phyloP scores from a whole-genome alignment of 2,113 vertebrate species.

The Hepsetus odoe region DNA sequence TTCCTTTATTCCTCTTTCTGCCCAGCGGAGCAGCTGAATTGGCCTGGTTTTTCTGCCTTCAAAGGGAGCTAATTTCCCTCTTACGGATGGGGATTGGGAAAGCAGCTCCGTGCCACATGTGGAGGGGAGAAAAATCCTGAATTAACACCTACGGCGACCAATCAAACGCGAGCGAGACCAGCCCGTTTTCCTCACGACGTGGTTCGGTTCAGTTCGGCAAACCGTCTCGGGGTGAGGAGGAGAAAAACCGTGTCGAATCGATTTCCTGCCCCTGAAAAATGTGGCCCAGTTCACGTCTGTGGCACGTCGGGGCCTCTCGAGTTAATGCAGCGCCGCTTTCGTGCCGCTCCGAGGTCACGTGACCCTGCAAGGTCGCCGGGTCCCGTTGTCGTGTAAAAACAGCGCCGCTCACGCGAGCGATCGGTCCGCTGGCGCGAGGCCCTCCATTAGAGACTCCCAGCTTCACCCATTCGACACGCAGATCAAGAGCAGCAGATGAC shows the following conservation, averaged over 20 bases:
- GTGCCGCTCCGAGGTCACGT: no score
- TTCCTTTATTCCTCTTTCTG: slow-evolving; percentile 18
- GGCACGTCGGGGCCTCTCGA: slow-evolving; percentile 70
- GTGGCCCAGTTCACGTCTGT: slow-evolving; percentile 80
- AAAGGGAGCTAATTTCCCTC: slow-evolving; percentile 38
- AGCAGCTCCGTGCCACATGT: slow-evolving; percentile 60
- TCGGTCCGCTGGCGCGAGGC: slow-evolving; percentile 87
- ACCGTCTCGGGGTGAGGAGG: no score
- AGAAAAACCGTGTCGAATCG: slow-evolving; percentile 66
- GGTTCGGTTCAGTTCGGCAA: no score
- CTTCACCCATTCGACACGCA: slow-evolving; percentile 86
- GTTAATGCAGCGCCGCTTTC: slow-evolving; percentile 70
- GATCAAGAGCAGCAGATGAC: slow-evolving; percentile 69
- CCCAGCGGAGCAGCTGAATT: slow-evolving; percentile 43
- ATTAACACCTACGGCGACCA: no score
- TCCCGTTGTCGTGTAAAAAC: slow-evolving; percentile 83
- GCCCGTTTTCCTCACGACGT: no score
- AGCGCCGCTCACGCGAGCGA: slow-evolving; percentile 84
- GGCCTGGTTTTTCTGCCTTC: slow-evolving; percentile 35
- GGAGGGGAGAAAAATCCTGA: slow-evolving; percentile 78
- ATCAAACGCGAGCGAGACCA: no score
- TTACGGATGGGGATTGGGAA: slow-evolving; percentile 47
- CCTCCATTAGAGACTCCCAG: slow-evolving; percentile 83
- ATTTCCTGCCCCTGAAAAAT: slow-evolving; percentile 81
- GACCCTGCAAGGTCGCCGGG: slow-evolving; percentile 66